These are phyloP conservation scores for Sebastes jordani DNA, from an alignment of 2,797 vertebrate genomes.

Conservation along the genomic window DNA sequence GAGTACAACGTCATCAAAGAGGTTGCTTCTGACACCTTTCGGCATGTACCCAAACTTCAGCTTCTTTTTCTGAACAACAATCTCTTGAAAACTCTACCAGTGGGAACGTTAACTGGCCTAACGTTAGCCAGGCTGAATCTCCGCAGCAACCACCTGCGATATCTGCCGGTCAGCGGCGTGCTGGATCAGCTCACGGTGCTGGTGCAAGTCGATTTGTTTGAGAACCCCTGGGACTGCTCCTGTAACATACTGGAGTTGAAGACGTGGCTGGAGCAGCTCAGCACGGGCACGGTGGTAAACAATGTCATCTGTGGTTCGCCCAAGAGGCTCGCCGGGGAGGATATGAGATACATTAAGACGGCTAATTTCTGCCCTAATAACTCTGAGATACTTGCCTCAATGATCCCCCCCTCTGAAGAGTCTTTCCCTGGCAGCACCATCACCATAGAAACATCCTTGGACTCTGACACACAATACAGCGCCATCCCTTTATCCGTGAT, in stretches of 20 bases:
- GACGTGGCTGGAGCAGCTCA: slow-evolving; percentile 94
- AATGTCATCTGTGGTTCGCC: slow-evolving; percentile 95
- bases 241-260: slow-evolving; percentile 93
- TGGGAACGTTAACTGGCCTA: slow-evolving; percentile 88
- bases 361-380: slow-evolving; percentile 93
- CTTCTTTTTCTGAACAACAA: slow-evolving; percentile 98
- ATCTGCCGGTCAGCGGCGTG: slow-evolving; percentile 89
- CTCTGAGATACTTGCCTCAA: slow-evolving; percentile 86
- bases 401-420: slow-evolving; percentile 88
- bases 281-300: slow-evolving; percentile 92
- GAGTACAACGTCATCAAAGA: slow-evolving; percentile 96
- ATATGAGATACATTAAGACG: slow-evolving; percentile 89
- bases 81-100: slow-evolving; percentile 90
- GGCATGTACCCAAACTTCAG: slow-evolving; percentile 92
- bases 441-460: slow-evolving; percentile 86
- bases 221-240: slow-evolving; percentile 99
- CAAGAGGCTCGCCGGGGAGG: slow-evolving; percentile 90
- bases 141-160: slow-evolving; percentile 92
- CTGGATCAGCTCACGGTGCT: slow-evolving; percentile 91
- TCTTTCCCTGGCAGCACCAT: slow-evolving; percentile 87
- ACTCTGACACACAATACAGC: slow-evolving; percentile 81
- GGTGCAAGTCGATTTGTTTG: slow-evolving; percentile 95
- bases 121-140: slow-evolving; percentile 92
- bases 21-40: slow-evolving; percentile 89
- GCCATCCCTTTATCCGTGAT: slow-evolving; percentile 94